A percentile compares a stretch with the other conserved stretches of the same genome.
phyloP scores from a whole-genome alignment of 2,797 vertebrate species.

The Bovichtus diacanthus region DNA sequence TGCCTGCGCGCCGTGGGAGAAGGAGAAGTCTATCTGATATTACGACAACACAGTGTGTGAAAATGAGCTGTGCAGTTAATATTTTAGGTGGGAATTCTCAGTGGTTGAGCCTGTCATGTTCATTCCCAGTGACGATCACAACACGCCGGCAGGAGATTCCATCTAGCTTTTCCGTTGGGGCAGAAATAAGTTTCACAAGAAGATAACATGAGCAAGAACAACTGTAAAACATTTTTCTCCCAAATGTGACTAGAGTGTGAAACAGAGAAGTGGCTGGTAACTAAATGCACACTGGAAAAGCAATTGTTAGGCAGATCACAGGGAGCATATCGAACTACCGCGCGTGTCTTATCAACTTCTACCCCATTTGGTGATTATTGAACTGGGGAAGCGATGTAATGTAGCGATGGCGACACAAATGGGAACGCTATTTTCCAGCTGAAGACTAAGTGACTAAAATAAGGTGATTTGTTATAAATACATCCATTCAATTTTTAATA shows the following conservation, averaged over 20 bases:
- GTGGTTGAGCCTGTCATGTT: slow-evolving; percentile 55
- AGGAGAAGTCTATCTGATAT: not conserved
- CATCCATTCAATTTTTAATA: slow-evolving; percentile 4
- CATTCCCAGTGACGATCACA: slow-evolving; percentile 21
- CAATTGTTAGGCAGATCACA: slow-evolving; percentile 34
- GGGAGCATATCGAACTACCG: slow-evolving; percentile 3
- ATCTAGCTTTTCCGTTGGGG: slow-evolving; percentile 45
- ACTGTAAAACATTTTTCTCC: slow-evolving; percentile 42
- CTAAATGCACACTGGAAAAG: slow-evolving; percentile 41
- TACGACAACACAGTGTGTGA: slow-evolving; percentile 2
- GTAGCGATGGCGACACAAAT: not conserved
- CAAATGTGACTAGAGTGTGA: slow-evolving; percentile 36
- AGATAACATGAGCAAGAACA: slow-evolving; percentile 49
- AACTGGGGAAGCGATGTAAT: not conserved
- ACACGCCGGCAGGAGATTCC: slow-evolving; percentile 29
- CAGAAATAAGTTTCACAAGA: slow-evolving; percentile 49
- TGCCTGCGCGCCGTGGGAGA: not conserved
- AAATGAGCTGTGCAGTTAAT: slow-evolving; percentile 42
- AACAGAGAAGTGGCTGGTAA: slow-evolving; percentile 40
- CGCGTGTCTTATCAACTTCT: slow-evolving; percentile 10
- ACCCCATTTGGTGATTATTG: not conserved
- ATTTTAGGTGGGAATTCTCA: slow-evolving; percentile 49
- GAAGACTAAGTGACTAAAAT: not conserved
- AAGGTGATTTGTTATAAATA: slow-evolving; percentile 19
- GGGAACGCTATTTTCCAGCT: not conserved